These are phyloP conservation scores for Heliothis subflexa DNA, from an alignment of 1,140 invertebrate species.

Conservation along the genomic window DNA sequence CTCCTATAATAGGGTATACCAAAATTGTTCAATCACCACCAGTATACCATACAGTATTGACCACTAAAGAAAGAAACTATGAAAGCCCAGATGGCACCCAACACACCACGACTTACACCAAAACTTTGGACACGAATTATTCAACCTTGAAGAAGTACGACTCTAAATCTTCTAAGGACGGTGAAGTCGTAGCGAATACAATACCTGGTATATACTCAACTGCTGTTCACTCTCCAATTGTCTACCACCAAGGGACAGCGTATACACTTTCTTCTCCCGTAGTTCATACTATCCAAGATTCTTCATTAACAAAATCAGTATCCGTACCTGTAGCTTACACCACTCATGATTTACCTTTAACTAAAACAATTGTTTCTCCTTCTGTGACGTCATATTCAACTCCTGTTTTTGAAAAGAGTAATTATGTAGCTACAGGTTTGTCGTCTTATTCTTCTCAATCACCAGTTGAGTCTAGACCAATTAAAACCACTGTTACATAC, in stretches of 20 bases:
- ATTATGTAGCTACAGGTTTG: constrained; percentile 9
- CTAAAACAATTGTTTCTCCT: constrained; percentile 29
- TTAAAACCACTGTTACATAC: constrained; percentile 58
- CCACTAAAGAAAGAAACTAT: constrained; percentile 50
- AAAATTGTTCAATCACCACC: constrained; percentile 28
- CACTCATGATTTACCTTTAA: constrained; percentile 27
- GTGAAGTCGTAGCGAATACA: constrained; percentile 30
- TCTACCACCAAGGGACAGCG: constrained; percentile 7
- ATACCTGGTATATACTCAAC: constrained; percentile 50
- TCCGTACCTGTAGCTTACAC: constrained; percentile 10
- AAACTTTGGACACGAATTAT: constrained; percentile 48
- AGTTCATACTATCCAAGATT: constrained; percentile 11
- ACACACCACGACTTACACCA: constrained; percentile 45
- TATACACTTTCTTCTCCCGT: constrained; percentile 33
- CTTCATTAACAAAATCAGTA: constrained; percentile 21
- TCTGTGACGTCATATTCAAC: constrained; percentile 22
- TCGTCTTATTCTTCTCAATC: constrained; percentile 25
- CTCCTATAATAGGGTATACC: constrained; percentile 24
- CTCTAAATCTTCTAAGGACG: constrained; percentile 9
- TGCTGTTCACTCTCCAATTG: constrained; percentile 38
- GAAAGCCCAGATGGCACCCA: constrained; percentile 47
- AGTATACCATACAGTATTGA: constrained; percentile 28
- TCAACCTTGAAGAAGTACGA: constrained; percentile 52
- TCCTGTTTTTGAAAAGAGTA: constrained; percentile 35
- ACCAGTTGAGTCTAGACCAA: constrained; percentile 27